phyloP scores from a whole-genome alignment of 2,113 vertebrate species.

The Laticauda colubrina region DNA sequence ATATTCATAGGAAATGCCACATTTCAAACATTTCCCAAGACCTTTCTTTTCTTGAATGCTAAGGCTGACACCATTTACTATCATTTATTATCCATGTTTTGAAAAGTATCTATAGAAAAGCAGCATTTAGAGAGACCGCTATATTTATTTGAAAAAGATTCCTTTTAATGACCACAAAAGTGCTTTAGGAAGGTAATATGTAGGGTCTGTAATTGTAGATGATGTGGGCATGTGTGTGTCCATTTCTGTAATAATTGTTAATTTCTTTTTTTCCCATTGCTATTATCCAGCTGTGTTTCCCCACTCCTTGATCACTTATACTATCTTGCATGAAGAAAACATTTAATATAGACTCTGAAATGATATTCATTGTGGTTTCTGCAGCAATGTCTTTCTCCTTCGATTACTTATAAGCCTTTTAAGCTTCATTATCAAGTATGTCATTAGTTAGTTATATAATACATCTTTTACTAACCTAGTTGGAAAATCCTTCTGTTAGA shows the following conservation, averaged over 20 bases:
- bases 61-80: background rate
- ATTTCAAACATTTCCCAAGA: background rate
- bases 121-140: background rate
- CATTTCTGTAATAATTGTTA: background rate
- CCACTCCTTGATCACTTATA: background rate
- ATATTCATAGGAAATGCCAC: background rate
- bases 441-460: slow-evolving; percentile 8
- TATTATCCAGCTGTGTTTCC: background rate
- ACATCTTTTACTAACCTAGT: background rate
- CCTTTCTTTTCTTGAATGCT: background rate
- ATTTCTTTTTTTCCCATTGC: background rate
- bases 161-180: slow-evolving; percentile 2
- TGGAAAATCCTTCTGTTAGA: background rate
- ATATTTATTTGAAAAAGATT: slow-evolving; percentile 8
- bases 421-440: background rate
- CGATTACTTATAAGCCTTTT: slow-evolving; percentile 13
- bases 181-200: background rate
- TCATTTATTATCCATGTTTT: accelerated
- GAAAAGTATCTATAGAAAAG: slow-evolving; percentile 1
- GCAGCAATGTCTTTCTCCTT: background rate
- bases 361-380: background rate
- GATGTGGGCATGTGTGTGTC: background rate
- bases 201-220: background rate
- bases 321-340: background rate
- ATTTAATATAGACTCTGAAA: slow-evolving; percentile 10